Conservation (phyloP, 2,797 vertebrate genomes). For the Enteromius mattozi region DNA sequence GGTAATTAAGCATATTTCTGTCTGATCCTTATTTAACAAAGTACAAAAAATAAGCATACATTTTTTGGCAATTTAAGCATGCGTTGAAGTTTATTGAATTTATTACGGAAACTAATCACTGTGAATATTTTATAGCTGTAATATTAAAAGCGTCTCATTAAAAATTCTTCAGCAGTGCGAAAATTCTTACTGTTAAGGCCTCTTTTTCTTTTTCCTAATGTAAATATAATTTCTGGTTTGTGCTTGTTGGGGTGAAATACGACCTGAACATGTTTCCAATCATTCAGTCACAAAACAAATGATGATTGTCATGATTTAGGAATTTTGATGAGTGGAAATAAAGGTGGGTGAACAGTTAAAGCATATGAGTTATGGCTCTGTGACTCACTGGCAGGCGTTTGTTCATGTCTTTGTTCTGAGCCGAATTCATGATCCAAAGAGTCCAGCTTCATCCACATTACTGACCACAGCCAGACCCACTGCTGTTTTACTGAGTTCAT, state of each 20-base stretch:
- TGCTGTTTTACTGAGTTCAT: constrained; percentile 41
- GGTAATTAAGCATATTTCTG: not conserved
- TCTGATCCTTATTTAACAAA: too few relatives aligned
- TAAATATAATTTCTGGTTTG: not conserved
- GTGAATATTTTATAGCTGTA: not conserved
- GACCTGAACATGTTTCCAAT: not conserved
- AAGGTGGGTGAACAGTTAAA: not conserved
- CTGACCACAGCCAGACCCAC: constrained; percentile 20
- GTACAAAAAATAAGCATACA: too few relatives aligned
- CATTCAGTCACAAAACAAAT: not conserved
- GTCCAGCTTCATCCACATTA: not conserved
- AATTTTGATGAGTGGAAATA: constrained; percentile 21
- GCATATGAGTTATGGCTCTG: not conserved
- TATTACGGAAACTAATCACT: not conserved
- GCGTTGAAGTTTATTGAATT: not conserved
- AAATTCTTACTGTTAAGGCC: not conserved
- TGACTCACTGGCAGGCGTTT: not conserved
- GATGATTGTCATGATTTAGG: not conserved
- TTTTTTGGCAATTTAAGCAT: not conserved
- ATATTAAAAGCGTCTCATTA: not conserved
- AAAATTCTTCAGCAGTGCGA: not conserved
- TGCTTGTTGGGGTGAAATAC: not conserved
- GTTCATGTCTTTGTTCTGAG: not conserved
- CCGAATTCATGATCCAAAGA: not conserved
- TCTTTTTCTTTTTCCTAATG: not conserved